A percentile compares a stretch with the other conserved stretches of the same genome.
Conservation (phyloP, 2,888 invertebrate genomes). For the Callimorpha dominula region DNA sequence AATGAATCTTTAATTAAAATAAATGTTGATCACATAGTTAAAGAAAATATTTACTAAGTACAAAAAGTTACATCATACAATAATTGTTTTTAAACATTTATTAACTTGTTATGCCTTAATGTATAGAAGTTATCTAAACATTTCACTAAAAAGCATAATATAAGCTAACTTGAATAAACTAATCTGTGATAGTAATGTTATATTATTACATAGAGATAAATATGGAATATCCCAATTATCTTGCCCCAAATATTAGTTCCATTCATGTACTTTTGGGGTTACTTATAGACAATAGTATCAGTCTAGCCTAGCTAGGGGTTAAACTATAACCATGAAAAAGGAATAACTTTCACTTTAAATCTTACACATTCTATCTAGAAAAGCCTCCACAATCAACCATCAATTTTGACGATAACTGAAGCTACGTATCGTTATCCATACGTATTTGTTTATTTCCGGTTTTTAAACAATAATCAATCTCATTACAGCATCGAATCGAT, state of each 20-base stretch:
- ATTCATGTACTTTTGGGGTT: too few species aligned
- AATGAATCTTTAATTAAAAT: not conserved
- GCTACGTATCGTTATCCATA: too few species aligned
- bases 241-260: not conserved
- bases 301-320: too few species aligned
- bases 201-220: not conserved
- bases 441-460: too few species aligned
- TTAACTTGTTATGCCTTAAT: slow-evolving; percentile 1
- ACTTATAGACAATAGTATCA: too few species aligned
- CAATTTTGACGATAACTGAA: too few species aligned
- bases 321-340: too few species aligned
- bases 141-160: not conserved
- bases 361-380: too few species aligned
- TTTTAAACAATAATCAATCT: too few species aligned
- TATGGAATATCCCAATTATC: not conserved
- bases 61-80: not conserved
- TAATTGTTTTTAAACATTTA: slow-evolving; percentile 4
- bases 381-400: too few species aligned
- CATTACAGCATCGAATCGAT: too few species aligned
- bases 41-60: not conserved
- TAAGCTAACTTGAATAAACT: slow-evolving; percentile 1
- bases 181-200: not conserved
- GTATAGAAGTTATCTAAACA: not conserved
- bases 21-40: not conserved
- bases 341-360: too few species aligned